phyloP scores from a whole-genome alignment of 2,113 vertebrate genomes.

The Ibidorhyncha struthersii region DNA sequence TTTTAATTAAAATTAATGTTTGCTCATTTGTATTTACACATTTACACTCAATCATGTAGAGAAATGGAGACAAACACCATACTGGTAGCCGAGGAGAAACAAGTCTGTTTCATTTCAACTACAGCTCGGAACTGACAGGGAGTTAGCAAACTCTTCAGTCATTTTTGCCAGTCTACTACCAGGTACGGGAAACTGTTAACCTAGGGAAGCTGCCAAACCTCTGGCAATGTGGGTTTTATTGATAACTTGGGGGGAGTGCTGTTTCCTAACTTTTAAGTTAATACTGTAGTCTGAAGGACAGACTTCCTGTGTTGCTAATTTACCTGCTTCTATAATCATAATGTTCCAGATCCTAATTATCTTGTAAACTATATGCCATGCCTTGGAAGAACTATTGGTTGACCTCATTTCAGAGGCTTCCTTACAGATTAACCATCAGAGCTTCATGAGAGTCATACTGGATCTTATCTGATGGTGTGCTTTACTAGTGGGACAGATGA shows the following conservation, averaged over 20 bases:
- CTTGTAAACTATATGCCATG: slow-evolving; percentile 17
- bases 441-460: not conserved
- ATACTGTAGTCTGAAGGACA: not conserved
- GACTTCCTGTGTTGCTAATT: slow-evolving; percentile 4
- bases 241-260: not conserved
- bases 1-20: not conserved
- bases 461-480: not conserved
- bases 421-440: not conserved
- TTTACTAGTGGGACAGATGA: not conserved
- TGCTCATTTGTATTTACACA: not conserved
- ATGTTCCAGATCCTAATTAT: slow-evolving; percentile 11
- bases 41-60: accelerated
- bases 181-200: not conserved
- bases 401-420: slow-evolving; percentile 50
- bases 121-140: not conserved
- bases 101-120: not conserved
- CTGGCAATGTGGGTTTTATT: not conserved
- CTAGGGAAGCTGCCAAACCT: not conserved
- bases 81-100: not conserved
- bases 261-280: not conserved
- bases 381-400: not conserved
- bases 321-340: not conserved
- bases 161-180: accelerated
- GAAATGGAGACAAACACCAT: not conserved
- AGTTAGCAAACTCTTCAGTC: not conserved